Conservation (phyloP, 1,140 invertebrate species). For the Procambarus virginalis region DNA sequence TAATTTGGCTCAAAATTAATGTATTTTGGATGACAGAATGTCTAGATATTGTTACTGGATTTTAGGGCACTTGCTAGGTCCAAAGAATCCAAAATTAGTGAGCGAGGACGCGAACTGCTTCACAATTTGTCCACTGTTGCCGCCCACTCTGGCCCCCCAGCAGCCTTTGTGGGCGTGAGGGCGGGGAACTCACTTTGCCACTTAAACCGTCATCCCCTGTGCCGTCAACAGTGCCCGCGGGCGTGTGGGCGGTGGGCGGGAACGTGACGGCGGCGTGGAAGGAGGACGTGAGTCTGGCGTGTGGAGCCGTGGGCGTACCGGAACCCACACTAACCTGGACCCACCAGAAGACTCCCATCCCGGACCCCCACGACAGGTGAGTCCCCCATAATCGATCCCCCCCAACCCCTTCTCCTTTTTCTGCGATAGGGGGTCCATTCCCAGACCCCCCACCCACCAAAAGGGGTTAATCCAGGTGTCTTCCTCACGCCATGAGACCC, state of each 20-base stretch:
- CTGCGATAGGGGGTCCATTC: no score
- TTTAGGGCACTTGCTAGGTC: no score
- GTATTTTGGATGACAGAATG: no score
- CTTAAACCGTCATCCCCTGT: neutral
- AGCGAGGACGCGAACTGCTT: no score
- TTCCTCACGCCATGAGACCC: neutral
- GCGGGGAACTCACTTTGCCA: neutral
- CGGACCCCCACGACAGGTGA: conserved; percentile 75
- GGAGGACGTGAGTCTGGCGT: conserved; percentile 78
- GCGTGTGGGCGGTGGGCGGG: conserved; percentile 68
- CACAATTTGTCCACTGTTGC: no score
- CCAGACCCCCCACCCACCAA: neutral
- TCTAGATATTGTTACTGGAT: no score
- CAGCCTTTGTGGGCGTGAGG: neutral
- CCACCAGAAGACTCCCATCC: conserved; percentile 72
- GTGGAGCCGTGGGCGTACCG: conserved; percentile 79
- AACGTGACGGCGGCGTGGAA: conserved; percentile 77
- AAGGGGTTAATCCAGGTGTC: neutral
- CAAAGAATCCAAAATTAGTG: no score
- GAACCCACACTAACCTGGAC: conserved; percentile 61
- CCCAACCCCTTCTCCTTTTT: no score
- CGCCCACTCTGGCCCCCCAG: no score
- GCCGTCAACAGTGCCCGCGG: conserved; percentile 14
- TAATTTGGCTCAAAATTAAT: no score
- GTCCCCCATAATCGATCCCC: neutral